Conservation (phyloP, 1,140 invertebrate species). For the Anadara kagoshimensis region DNA sequence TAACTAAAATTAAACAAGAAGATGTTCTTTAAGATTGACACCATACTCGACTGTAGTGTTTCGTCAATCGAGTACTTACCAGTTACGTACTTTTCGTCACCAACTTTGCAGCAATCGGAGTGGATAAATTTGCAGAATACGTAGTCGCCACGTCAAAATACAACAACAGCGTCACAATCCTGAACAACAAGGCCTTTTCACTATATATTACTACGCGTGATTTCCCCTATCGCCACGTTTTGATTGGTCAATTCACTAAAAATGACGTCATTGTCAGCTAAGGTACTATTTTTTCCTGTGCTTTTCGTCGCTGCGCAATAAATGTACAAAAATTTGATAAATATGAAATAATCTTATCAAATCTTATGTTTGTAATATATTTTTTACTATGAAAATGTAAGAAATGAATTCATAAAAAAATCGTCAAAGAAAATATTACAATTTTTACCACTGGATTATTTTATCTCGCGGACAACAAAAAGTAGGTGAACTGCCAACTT, state of each 20-base stretch:
- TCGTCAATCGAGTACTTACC: conserved; percentile 81
- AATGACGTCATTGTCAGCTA: conserved; percentile 49
- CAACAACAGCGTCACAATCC: conserved; percentile 88
- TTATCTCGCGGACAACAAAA: too few relatives aligned
- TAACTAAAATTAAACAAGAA: too few relatives aligned
- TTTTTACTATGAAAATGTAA: too few relatives aligned
- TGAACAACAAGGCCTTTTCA: conserved; percentile 67
- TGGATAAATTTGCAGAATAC: conserved; percentile 91
- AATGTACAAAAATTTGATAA: too few relatives aligned
- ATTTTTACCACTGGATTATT: too few relatives aligned
- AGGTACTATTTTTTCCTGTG: too few relatives aligned
- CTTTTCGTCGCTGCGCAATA: too few relatives aligned
- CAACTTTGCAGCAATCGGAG: conserved; percentile 92
- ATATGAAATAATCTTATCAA: too few relatives aligned
- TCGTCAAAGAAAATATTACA: too few relatives aligned
- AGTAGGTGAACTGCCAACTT: too few relatives aligned
- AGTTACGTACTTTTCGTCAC: conserved; percentile 96
- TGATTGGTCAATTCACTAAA: conserved; percentile 42
- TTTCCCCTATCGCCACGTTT: conserved; percentile 14
- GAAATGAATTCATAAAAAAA: too few relatives aligned
- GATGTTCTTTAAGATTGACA: neutral
- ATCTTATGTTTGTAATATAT: too few relatives aligned
- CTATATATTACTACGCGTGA: conserved; percentile 37
- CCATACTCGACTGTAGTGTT: conserved; percentile 68
- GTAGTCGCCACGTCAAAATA: conserved; percentile 96